Evolutionary conservation across 2,113 vertebrate genomes (phyloP).

Genomic region (Camelus dromedarius): DNA sequence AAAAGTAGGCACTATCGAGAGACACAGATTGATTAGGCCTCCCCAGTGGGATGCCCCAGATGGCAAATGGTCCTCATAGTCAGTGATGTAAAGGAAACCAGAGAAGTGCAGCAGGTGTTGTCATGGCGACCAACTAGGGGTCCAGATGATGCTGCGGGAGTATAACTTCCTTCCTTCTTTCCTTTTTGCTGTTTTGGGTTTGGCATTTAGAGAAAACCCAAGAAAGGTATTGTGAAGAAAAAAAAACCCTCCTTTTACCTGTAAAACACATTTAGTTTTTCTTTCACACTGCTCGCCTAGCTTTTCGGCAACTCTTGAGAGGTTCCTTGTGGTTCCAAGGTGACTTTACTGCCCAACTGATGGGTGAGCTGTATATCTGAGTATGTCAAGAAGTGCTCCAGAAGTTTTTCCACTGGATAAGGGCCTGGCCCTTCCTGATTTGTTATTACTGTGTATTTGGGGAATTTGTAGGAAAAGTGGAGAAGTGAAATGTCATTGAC

Average conservation of each 20-base stretch:
- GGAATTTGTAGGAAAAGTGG: neutral
- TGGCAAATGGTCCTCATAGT: neutral
- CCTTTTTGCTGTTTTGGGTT: neutral
- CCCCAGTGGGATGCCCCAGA: neutral
- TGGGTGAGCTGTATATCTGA: neutral
- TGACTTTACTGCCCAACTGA: neutral
- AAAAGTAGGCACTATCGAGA: neutral
- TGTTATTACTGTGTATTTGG: neutral
- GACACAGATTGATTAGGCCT: neutral
- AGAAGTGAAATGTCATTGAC: neutral
- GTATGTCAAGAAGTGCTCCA: neutral
- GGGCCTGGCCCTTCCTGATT: neutral
- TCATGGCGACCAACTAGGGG: slow-evolving; percentile 4
- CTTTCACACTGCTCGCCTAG: neutral
- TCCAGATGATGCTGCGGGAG: neutral
- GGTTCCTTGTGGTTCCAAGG: neutral
- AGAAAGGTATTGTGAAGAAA: neutral
- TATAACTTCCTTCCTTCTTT: slow-evolving; percentile 22
- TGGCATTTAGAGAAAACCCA: slow-evolving; percentile 43
- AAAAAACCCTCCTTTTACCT: neutral
- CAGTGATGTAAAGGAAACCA: neutral
- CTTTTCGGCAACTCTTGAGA: neutral
- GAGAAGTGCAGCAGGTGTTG: neutral
- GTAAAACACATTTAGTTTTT: neutral
- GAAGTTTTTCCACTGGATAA: neutral